phyloP scores from a whole-genome alignment of 2,888 invertebrate genomes.

The Hemithea aestivaria region DNA sequence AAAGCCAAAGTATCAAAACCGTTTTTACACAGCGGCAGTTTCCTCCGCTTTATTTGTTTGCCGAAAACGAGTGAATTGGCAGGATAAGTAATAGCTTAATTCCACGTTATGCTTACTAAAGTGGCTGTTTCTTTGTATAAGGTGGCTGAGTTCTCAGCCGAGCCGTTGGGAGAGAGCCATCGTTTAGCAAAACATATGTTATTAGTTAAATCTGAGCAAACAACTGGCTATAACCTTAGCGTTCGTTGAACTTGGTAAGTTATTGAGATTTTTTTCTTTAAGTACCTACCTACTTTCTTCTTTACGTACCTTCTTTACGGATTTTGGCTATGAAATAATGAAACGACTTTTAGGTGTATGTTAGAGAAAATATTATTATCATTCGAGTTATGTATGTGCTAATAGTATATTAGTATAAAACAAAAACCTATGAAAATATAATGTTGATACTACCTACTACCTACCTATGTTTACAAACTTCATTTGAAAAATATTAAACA shows the following conservation, averaged over 20 bases:
- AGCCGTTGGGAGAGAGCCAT: conserved; percentile 33
- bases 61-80: conserved; percentile 54
- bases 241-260: conserved; percentile 19
- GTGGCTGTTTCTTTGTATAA: conserved; percentile 52
- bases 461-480: too few species aligned
- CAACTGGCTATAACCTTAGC: conserved; percentile 50
- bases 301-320: too few species aligned
- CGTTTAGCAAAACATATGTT: conserved; percentile 63
- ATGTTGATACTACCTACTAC: too few species aligned
- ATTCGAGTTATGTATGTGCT: too few species aligned
- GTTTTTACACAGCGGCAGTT: conserved; percentile 15
- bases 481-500: too few species aligned
- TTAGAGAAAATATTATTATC: too few species aligned
- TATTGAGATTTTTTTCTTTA: too few species aligned
- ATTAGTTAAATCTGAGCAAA: conserved; percentile 54
- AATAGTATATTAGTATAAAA: too few species aligned
- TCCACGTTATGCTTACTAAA: conserved; percentile 56
- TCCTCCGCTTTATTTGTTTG: conserved; percentile 47
- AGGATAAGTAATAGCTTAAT: conserved; percentile 78
- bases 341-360: too few species aligned
- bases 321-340: too few species aligned
- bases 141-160: conserved; percentile 73
- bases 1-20: conserved; percentile 40
- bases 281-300: too few species aligned
- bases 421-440: too few species aligned